A percentile compares a stretch with the other conserved stretches of the same genome.
Evolutionary conservation across 2,113 vertebrate species (phyloP).

Genomic region (Clarias macrocephalus): DNA sequence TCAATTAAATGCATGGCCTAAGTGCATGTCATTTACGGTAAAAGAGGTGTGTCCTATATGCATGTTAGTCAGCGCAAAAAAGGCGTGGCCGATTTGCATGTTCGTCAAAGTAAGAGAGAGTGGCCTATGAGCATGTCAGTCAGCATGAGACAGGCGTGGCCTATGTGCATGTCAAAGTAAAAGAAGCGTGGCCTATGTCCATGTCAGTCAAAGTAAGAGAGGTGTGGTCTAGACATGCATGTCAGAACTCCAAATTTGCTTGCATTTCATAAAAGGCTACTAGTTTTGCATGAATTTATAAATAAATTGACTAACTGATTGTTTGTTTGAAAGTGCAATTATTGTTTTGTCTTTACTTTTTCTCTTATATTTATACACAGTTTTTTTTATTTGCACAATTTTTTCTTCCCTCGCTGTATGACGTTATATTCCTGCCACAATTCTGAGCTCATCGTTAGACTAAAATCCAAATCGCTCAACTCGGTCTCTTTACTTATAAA

Average conservation of each 20-base stretch:
- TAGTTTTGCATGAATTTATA: neutral
- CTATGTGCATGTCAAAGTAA: neutral
- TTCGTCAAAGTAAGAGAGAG: neutral
- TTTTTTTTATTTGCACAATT: too few relatives aligned
- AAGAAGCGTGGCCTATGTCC: neutral
- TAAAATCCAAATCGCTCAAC: too few relatives aligned
- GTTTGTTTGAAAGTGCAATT: too few relatives aligned
- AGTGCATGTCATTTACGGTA: neutral
- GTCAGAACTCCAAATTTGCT: neutral
- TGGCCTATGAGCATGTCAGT: neutral
- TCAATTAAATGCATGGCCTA: neutral
- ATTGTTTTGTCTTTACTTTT: too few relatives aligned
- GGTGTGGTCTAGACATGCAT: neutral
- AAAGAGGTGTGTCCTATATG: neutral
- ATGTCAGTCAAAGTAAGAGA: neutral
- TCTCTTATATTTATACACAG: too few relatives aligned
- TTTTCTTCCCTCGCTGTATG: too few relatives aligned
- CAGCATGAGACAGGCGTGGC: neutral
- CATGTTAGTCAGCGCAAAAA: neutral
- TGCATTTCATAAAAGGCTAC: neutral
- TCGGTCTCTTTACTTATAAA: too few relatives aligned
- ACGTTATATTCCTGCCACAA: too few relatives aligned
- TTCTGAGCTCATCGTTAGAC: too few relatives aligned
- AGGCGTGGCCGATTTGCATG: neutral
- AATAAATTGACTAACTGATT: too few relatives aligned